phyloP scores from a whole-genome alignment of 2,113 vertebrate species.

The Eretmochelys imbricata region DNA sequence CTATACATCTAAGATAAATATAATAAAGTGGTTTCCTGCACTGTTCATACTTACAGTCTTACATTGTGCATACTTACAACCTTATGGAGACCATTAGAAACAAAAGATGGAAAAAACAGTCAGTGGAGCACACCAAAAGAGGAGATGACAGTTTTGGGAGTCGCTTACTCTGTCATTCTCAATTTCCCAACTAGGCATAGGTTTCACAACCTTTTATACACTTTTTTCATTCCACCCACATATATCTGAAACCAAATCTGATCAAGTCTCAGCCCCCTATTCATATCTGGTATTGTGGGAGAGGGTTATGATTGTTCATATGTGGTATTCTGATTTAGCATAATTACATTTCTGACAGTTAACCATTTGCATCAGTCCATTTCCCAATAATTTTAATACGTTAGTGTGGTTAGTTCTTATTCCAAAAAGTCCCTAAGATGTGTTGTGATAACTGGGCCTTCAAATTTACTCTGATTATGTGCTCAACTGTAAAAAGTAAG shows the following conservation, averaged over 20 bases:
- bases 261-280: background rate
- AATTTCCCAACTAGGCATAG: background rate
- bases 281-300: background rate
- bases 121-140: background rate
- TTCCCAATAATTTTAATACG: background rate
- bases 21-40: background rate
- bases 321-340: background rate
- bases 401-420: background rate
- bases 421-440: background rate
- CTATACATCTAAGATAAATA: background rate
- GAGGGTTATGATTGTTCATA: background rate
- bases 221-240: background rate
- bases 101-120: background rate
- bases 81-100: background rate
- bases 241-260: background rate
- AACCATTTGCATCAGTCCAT: background rate
- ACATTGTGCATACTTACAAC: too few species aligned
- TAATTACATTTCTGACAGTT: background rate
- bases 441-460: background rate
- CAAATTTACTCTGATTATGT: background rate
- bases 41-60: background rate
- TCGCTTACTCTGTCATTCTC: too few species aligned
- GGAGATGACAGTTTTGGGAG: background rate
- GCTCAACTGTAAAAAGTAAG: background rate
- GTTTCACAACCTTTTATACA: background rate